Evolutionary conservation across 2,797 vertebrate species (phyloP).

Genomic region (Cyprinodon diabolis): DNA sequence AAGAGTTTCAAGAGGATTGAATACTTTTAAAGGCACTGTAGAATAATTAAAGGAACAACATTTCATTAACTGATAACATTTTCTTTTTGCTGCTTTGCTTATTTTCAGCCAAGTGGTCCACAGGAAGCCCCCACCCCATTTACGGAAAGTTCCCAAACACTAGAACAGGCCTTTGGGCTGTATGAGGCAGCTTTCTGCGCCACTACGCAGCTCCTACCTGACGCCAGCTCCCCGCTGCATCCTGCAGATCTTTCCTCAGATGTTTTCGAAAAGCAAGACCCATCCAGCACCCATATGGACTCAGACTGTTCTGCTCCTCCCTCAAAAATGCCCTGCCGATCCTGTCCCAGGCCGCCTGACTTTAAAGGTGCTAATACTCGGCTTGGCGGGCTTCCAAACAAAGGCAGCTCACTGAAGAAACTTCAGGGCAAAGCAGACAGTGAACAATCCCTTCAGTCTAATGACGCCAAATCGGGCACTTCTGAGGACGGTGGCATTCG

Average conservation of each 20-base stretch:
- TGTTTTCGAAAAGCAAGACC: constrained; percentile 67
- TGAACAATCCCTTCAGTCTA: constrained; percentile 41
- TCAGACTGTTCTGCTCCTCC: constrained; percentile 31
- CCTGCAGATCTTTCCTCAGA: constrained; percentile 33
- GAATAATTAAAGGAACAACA: neutral
- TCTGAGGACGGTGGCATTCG: constrained; percentile 56
- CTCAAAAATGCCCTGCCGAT: constrained; percentile 55
- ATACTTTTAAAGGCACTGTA: neutral
- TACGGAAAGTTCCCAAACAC: constrained; percentile 44
- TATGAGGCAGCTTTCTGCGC: constrained; percentile 64
- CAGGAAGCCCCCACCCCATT: constrained; percentile 45
- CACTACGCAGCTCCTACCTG: constrained; percentile 49
- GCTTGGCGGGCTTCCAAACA: constrained; percentile 30
- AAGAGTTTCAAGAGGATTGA: neutral
- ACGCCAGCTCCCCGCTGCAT: constrained; percentile 34
- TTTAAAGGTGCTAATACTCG: constrained; percentile 24
- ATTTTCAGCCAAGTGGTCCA: constrained; percentile 45
- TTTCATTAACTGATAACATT: neutral
- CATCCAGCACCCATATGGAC: constrained; percentile 42
- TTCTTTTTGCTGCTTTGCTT: neutral
- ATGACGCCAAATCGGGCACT: constrained; percentile 43
- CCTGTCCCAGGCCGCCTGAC: constrained; percentile 15
- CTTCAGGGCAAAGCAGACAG: constrained; percentile 30
- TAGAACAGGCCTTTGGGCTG: constrained; percentile 69
- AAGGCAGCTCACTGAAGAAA: constrained; percentile 33